Base-by-base conservation (phyloP, 2,797 vertebrate genomes). In the Vultur gryphus region DNA sequence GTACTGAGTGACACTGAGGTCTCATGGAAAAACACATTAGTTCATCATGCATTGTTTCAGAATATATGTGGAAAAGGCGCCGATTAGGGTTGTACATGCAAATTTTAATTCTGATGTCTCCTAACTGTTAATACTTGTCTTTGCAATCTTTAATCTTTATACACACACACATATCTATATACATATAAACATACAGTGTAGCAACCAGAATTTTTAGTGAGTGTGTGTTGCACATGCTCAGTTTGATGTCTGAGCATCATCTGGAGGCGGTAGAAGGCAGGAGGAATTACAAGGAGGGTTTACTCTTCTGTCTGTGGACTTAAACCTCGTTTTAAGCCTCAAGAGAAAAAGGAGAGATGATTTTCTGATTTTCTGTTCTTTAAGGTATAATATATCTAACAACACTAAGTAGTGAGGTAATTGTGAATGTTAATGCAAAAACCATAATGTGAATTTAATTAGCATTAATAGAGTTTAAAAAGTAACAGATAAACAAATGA, bases 351-450 rank as follows among this genome's bases (percentile, higher is more conserved):
- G 11, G 8, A 55, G 28, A 58, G 25, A 46, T 31, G 6, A n/a
- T 55, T 54, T 76, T 48, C 79, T 72, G 49, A 11, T 62, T 76
- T 31, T 91, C 67, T n/a, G 8, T 55, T 89, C 23, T 87, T 70
- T n/a, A 89, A 69, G 44, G 41, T 62, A 3, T 46, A 80, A 77
- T 62, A 58, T 57, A 81, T 82, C 35, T 29, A 75, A 76, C 19
- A 49, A 41, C 26, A 43, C 21, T 37, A 29, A 71, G 28, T 26
- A 35, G 16, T 49, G 59, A 66, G 41, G 37, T 9, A 19, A 62
- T 84, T 81, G 69, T 55, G n/a, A 90, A 52, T 77, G 64, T 29
- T 81, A 77, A 81, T 94, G 62, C 61, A 93, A 93, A 65, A 76
- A 37, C 0, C 16, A 41, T 55, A 5, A 25, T 51, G 8, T 84